Base-by-base conservation (phyloP, 2,113 vertebrate genomes). In the Dipodomys merriami region DNA sequence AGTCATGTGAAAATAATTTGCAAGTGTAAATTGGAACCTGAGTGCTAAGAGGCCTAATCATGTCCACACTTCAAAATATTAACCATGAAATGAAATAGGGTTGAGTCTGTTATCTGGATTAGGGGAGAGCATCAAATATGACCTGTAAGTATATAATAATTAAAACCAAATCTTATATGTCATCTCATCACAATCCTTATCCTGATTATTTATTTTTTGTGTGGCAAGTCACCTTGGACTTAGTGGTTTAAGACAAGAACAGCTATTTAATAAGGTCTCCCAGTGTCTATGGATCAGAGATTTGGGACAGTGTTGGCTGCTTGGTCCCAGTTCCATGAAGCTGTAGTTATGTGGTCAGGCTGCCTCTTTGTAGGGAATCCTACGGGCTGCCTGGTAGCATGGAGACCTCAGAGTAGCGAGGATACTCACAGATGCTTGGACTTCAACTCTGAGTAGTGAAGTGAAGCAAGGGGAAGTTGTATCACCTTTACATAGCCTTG, bases 1-100 rank as follows among this genome's bases (percentile, higher is more conserved):
- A 15, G 65, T 86, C 35, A 90, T 71, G 62, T 79, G 83, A 79
- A 68, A 86, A 88, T 82, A 77, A 78, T 46, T 80, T 85, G 9
- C 25, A 85, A 73, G 46, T 87, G 49, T 79, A 91, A 77, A 88
- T 93, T 94, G 87, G 92, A 89, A 84, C 74, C 27, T 10, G 18
- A 90, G 16, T 84, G 12, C 80, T 88, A 25, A 33, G 73, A 92
- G 65, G 3, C 49, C 39, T 27, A 18, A 57, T 19, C 53, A 20
- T 44, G 7, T 49, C 30, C 30, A 83, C 18, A 83, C 4, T 73
- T 46, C 86, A 83, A 93, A 92, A 39, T 12, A 57, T 39, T 69
- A 27, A 81, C 49, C 27, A 44, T 64, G 49, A 77, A 89, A 39
- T 69, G 16, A 76, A 82, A 29, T 46, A 8, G 25, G 15, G 39